phyloP scores from a whole-genome alignment of 2,888 invertebrate genomes.

The Invenusta paracnida region DNA sequence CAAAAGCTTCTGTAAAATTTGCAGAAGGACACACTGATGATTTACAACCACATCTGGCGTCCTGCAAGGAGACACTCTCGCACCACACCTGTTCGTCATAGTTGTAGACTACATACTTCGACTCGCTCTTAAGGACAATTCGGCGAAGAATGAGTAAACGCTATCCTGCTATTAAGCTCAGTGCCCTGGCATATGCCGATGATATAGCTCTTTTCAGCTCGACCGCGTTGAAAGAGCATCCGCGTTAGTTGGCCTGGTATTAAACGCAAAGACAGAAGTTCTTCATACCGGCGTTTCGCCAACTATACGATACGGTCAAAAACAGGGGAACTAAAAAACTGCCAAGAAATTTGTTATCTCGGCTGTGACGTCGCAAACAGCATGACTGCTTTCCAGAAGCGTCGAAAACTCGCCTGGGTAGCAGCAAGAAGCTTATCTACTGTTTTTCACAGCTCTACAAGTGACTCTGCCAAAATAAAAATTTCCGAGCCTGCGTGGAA shows the following conservation, averaged over 20 bases:
- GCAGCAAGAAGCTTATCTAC: neutral
- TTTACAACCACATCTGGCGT: too few species aligned
- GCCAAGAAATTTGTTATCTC: neutral
- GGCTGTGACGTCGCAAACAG: conserved; percentile 12
- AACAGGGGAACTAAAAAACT: conserved; percentile 10
- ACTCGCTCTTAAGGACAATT: neutral
- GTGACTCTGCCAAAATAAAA: neutral
- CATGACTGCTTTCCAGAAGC: conserved; percentile 12
- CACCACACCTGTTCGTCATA: neutral
- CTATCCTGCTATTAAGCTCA: neutral
- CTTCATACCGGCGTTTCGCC: neutral
- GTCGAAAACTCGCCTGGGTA: neutral
- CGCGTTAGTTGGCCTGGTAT: neutral
- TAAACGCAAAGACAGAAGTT: neutral
- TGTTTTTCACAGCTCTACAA: conserved; percentile 7
- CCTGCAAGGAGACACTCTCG: neutral
- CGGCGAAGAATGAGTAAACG: neutral
- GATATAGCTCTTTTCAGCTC: neutral
- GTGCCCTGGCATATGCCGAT: neutral
- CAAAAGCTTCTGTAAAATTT: neutral
- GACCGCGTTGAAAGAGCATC: neutral
- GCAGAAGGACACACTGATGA: neutral
- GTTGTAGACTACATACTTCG: neutral
- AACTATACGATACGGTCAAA: neutral
- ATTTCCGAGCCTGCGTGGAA: neutral